Evolutionary conservation across 2,888 invertebrate species (phyloP), one percentile per base, ranked within the genome.

Genomic region (Fragum whitleyi): DNA sequence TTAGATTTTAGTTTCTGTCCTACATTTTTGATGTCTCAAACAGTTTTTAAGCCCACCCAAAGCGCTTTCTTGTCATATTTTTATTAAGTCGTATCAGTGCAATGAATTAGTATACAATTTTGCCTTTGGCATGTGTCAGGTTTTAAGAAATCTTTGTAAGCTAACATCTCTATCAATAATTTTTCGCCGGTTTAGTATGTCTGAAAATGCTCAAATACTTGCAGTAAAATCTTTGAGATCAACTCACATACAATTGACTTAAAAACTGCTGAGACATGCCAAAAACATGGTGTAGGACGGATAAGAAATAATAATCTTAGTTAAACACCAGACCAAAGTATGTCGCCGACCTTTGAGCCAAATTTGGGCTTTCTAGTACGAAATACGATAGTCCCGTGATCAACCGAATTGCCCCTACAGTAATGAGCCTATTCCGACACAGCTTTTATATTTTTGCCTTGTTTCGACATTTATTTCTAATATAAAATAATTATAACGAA

Each of bases 201-300:
- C 47, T 9, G 21, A 57, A 57, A 57, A 57, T 6, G 3, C 3
- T 57, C 28, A 57, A 11, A 5, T 5, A 57, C 3, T 14, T n/a
- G 6, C 26, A 6, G 57, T 57, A 3, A 23, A 23, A 57, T 6
- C 3, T 6, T 57, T 11, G 21, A 5, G 14, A 57, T 19, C 26
- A 23, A 2, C 57, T 47, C 47, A 47, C 16, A 47, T 42, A 65
- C 47, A 21, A 21, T 23, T 65, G 65, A 65, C 65, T 65, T 65
- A 65, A 65, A 65, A 65, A 65, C 65, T 65, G 65, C 65, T 65
- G 65, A 65, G 65, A 65, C 65, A 65, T 65, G 65, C 65, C 65
- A 65, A 65, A 65, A 65, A 65, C 65, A 65, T 14, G 19, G 14
- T 23, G 65, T 65, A 65, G 65, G 65, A 65, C 65, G 21, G 23